Percentiles rank a stretch among this genome's conserved stretches.
Conservation (phyloP, 1,140 invertebrate species). For the Cepaea nemoralis region DNA sequence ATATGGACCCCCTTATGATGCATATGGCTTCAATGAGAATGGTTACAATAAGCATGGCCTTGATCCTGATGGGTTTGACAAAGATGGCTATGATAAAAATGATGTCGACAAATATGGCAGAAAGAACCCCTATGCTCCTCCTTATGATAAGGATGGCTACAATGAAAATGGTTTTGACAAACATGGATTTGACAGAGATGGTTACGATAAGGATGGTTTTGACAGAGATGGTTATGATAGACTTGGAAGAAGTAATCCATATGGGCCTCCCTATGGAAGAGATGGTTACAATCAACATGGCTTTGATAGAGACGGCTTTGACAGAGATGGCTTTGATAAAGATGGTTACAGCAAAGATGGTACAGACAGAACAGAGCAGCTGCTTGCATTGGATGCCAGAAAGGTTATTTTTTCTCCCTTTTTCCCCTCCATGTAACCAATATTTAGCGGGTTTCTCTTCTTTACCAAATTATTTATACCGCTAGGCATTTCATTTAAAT, state of each 20-base stretch:
- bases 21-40: constrained; percentile 5
- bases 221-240: not conserved
- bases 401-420: no score
- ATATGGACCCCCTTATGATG: not conserved
- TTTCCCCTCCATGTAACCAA: no score
- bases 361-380: no score
- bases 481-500: no score
- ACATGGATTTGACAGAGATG: constrained; percentile 4
- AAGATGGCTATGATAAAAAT: constrained; percentile 3
- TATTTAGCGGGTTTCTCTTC: no score
- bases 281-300: not conserved
- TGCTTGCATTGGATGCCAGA: no score
- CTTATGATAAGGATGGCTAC: not conserved
- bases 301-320: not conserved
- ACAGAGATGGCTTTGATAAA: constrained; percentile 1
- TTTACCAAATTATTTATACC: no score
- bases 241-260: not conserved
- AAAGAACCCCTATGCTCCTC: not conserved
- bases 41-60: constrained; percentile 3
- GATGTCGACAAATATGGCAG: constrained; percentile 1
- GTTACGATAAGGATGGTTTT: constrained; percentile 2
- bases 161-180: constrained; percentile 11
- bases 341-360: not conserved
- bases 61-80: not conserved
- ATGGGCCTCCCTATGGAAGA: constrained; percentile 2